Evolutionary conservation across 2,888 invertebrate species (phyloP), one percentile per base, ranked within the genome.

Genomic region (Lasiommata megera): DNA sequence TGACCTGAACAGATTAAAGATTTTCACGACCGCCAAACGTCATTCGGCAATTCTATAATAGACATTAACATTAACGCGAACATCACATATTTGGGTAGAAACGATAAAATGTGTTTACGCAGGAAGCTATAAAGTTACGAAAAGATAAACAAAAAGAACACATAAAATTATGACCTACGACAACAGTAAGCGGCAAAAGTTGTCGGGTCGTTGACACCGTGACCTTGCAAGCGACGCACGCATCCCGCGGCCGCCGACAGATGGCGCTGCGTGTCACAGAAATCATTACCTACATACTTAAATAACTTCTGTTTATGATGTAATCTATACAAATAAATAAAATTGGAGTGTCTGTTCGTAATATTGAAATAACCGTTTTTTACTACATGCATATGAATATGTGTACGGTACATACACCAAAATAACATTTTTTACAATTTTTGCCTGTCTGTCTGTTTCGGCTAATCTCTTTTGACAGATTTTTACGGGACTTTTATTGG

Each of bases 131-230:
- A 87, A 88, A 87, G 82, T 88, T 86, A 76, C 85, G 87, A 87
- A 89, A 90, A 88, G 88, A 89, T 89, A 90, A 89, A 90, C 89
- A 88, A 88, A 89, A 90, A 88, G 89, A 88, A 88, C 86, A 86
- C 88, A 89, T 90, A 88, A 90, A 90, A 89, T 90, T 88, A 89
- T 89, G 89, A 90, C 89, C 89, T 90, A 90, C 89, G 88, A 86
- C 89, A 90, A 90, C 89, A 84, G 83, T 84, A 83, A 84, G 85
- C 88, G 87, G 89, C 87, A 88, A 89, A 89, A 90, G 89, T 90
- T 88, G 88, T 76, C 77, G 82, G 89, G 88, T 88, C 89, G 78
- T 87, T 85, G 89, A 83, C 88, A 83, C 81, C 77, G 82, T 89
- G 88, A 88, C 88, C 88, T 89, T 89, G 89, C 77, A 65, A 73